phyloP scores from a whole-genome alignment of 2,113 vertebrate genomes.

The Crotophaga sulcirostris region DNA sequence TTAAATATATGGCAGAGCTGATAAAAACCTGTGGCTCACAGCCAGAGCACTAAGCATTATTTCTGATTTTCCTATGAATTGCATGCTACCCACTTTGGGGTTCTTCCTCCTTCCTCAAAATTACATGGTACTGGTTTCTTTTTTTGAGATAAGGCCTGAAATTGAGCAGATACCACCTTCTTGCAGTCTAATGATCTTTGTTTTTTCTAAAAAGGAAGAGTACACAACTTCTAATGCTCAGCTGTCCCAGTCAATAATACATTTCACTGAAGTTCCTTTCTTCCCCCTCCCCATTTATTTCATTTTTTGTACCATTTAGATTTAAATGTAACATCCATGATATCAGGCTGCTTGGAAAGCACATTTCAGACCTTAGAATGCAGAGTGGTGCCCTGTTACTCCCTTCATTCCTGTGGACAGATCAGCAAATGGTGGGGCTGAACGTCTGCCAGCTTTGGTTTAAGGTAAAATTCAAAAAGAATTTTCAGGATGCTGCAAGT shows the following conservation, averaged over 20 bases:
- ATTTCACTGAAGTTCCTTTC: background rate
- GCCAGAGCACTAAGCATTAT: background rate
- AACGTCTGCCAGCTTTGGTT: background rate
- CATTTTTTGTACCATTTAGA: background rate
- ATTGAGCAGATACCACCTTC: background rate
- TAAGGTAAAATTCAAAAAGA: background rate
- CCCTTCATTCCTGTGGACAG: background rate
- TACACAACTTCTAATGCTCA: background rate
- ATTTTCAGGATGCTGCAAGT: background rate
- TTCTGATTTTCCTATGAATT: background rate
- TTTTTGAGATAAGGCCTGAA: background rate
- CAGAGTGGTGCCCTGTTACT: background rate
- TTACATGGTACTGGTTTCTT: background rate
- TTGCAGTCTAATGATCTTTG: background rate
- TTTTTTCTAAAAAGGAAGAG: background rate
- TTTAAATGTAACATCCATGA: background rate
- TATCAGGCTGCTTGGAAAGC: background rate
- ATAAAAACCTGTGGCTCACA: background rate
- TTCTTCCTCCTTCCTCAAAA: background rate
- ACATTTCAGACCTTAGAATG: background rate
- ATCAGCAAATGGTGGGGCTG: background rate
- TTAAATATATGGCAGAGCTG: slow-evolving; percentile 43
- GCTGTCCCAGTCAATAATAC: background rate
- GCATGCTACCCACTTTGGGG: background rate
- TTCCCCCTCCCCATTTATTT: background rate